Base-by-base conservation (phyloP, 2,888 invertebrate species). In the Molanna angustata region DNA sequence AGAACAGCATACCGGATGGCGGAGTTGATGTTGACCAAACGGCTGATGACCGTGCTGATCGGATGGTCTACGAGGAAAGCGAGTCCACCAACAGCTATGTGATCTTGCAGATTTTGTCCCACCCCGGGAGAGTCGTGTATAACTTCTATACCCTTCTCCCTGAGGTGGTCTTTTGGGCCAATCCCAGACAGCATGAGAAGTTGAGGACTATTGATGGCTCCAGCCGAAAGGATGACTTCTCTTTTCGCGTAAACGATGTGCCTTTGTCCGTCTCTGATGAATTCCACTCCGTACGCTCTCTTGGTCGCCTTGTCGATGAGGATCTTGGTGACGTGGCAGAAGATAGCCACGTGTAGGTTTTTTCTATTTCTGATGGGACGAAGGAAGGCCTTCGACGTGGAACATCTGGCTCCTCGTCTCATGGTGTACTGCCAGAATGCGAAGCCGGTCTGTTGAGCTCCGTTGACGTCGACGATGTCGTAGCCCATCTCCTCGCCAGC, bases 401-500 rank as follows among this genome's bases (percentile, higher is more conserved):
- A 91, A 65, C 90, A 90, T 51, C 94, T 78, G 0, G 89, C 82
- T 0, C 88, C 93, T 50, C 92, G 76, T 51, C 93, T 74, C 82
- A 93, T 90, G n/a, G 92, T 94, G 66, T 84, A 91, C 70, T 94
- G 94, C 64, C 85, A 93, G 65, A 92, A 84, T 1, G 86, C 85
- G 65, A 88, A 92, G 4, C 92, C 94, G 0, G 93, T 91, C 68
- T 94, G 94, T 62, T 88, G 82, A 0, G 80, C 87, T 0, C 92
- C 93, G 66, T 94, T 94, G 1, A 91, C 80, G 69, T 94, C 94
- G 1, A 86, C 68, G 49, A 91, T 83, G 51, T 91, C 89, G 70
- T 93, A 94, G 18, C 93, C 93, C 87, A 92, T 88, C 69, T 94
- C 93, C 67, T 90, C 85, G n/a, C 88, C 93, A 0, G 92, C 93